Evolutionary conservation across 1,140 invertebrate genomes (phyloP).

Genomic region (Dendrolimus kikuchii): DNA sequence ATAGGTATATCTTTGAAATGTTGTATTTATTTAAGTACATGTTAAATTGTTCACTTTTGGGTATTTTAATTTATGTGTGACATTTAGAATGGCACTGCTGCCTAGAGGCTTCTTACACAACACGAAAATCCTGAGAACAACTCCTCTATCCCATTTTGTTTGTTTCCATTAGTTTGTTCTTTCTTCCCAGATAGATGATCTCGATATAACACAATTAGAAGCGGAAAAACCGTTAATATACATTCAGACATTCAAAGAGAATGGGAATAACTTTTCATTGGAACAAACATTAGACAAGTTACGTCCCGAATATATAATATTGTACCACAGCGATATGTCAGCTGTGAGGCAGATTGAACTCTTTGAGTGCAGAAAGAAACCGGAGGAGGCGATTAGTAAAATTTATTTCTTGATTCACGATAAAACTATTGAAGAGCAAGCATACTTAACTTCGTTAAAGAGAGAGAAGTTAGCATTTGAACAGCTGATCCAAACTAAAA

Average conservation of each 20-base stretch:
- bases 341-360: conserved; percentile 92
- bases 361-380: conserved; percentile 81
- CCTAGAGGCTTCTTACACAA: no score
- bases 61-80: no score
- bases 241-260: conserved; percentile 84
- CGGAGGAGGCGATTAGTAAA: conserved; percentile 73
- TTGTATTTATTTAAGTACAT: no score
- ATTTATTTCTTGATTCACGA: conserved; percentile 94
- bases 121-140: no score
- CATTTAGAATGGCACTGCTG: no score
- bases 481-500: conserved; percentile 91
- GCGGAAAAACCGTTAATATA: conserved; percentile 76
- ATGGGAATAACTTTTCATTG: conserved; percentile 79
- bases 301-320: conserved; percentile 87
- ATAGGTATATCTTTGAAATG: no score
- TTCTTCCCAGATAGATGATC: conserved; percentile 74
- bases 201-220: conserved; percentile 76
- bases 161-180: conserved; percentile 1
- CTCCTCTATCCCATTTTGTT: no score
- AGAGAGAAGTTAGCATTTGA: conserved; percentile 97
- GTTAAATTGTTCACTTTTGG: no score
- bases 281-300: conserved; percentile 78
- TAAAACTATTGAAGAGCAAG: conserved; percentile 95
- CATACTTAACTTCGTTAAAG: conserved; percentile 90
- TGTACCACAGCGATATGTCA: conserved; percentile 93